phyloP scores from a whole-genome alignment of 2,888 invertebrate genomes.

The Muscina levida region DNA sequence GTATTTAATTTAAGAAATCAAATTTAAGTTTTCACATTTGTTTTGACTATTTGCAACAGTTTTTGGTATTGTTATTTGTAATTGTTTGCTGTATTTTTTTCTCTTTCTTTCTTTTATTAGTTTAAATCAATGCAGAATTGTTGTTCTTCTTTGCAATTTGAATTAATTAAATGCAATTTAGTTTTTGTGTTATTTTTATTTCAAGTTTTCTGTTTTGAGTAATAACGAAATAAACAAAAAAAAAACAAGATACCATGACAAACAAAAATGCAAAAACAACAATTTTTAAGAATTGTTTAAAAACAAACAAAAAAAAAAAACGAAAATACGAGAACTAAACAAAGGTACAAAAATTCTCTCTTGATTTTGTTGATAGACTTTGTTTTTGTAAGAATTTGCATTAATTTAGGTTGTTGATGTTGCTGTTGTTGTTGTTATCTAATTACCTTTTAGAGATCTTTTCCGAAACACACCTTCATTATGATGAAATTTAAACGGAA shows the following conservation, averaged over 20 bases:
- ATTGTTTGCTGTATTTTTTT: constrained; percentile 67
- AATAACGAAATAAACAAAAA: constrained; percentile 25
- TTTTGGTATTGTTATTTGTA: constrained; percentile 72
- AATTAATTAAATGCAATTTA: constrained; percentile 25
- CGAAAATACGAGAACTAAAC: constrained; percentile 14
- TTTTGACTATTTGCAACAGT: constrained; percentile 37
- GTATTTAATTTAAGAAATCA: constrained; percentile 15
- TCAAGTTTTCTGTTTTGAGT: constrained; percentile 23
- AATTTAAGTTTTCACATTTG: constrained; percentile 10
- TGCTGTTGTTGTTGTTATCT: constrained; percentile 76
- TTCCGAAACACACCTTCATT: constrained; percentile 94
- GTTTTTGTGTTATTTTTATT: constrained; percentile 35
- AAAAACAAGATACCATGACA: constrained; percentile 28
- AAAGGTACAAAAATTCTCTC: constrained; percentile 33
- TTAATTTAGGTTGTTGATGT: constrained; percentile 49
- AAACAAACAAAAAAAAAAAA: constrained; percentile 32
- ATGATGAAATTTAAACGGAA: constrained; percentile 80
- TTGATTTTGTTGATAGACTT: constrained; percentile 26
- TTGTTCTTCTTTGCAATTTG: constrained; percentile 23
- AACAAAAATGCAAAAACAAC: no score
- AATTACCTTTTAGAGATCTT: constrained; percentile 97
- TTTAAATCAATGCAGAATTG: constrained; percentile 60
- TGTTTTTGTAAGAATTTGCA: constrained; percentile 35
- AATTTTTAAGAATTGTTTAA: constrained; percentile 31
- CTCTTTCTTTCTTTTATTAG: no score